Base-by-base conservation (phyloP, 2,113 vertebrate genomes). In the Setophaga coronata region DNA sequence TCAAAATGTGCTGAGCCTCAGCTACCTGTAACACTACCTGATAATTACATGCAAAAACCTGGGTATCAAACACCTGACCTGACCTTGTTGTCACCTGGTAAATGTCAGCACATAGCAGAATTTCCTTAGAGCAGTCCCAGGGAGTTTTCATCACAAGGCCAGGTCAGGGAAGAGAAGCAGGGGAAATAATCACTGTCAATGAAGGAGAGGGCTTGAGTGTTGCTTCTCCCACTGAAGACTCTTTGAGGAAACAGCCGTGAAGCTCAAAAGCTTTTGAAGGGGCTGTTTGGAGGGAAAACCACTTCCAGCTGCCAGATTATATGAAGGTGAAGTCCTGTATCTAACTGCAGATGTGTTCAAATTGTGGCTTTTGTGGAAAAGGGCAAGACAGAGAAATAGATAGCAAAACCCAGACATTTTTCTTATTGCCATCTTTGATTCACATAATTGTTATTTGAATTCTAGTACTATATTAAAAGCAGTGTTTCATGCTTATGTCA, bases 1-100 rank as follows among this genome's bases (percentile, higher is more conserved):
- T 95, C 91, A 88, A 94, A 91, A 96, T 96, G 53, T 56, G 78
- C 95, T 96, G 94, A 94, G 78, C 73, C 79, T 95, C 62, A 73
- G 79, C 71, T 95, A 96, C 97, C 95, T 48, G 97, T 97, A 97
- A 97, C 93, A 94, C 76, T 97, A 97, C 96, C 97, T 96, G 94
- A 97, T 97, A 97, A 97, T 97, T 98, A 97, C 94, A 96, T 96
- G 96, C 97, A 94, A 95, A 96, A 95, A 96, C 83, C 92, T 88
- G 83, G 80, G 79, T 97, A 91, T 96, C 89, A 90, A 95, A 96
- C 96, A 96, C 91, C 96, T 83, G 91, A 94, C 95, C 90, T 5
- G 45, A 96, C 96, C 95, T 98, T 97, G 77, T 94, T 95, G 96
- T 95, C 92, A 97, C 96, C 97, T 97, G 95, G 93, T 95, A 97